Base-by-base conservation (phyloP, 2,888 invertebrate genomes). In the Epirrita christyi region DNA sequence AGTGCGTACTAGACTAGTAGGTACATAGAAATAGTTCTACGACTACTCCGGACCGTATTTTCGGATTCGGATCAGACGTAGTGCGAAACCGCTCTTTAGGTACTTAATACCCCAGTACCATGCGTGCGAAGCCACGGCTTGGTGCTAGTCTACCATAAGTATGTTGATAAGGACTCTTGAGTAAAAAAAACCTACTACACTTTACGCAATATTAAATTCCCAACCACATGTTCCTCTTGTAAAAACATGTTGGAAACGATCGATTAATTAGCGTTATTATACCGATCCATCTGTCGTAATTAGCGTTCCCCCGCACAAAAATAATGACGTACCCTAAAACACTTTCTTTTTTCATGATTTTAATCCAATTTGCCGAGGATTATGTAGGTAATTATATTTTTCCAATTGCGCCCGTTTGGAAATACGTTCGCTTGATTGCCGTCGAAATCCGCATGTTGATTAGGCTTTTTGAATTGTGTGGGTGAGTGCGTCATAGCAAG, bases 341-440 rank as follows among this genome's bases (percentile, higher is more conserved):
- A 88, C 87, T 91, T 90, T 88, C 81, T 81, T 87, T 88, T 87
- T 88, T 87, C 75, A 71, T 71, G 82, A 85, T 87, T 90, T 92
- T 92, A 92, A 92, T 92, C 92, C 92, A 92, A 92, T 92, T 92
- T 92, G 85, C 84, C 76, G 86, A 78, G 92, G 92, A 92, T 92
- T 92, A 92, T 92, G 87, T 88, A 79, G 84, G 92, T 92, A 92
- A 92, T 92, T 92, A 92, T 92, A 91, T 91, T 91, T 92, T 92
- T 89, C 88, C 92, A 79, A 91, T 91, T 91, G 91, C 89, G 80
- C 76, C n/a, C 78, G 79, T 82, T 32, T 28, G 50, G 80, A 83
- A 86, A 85, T 84, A 21, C 83, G 83, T 77, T 73, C 83, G 88
- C 72, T 77, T 88, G 88, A 90, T 90, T 88, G 87, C 87, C 80